These are phyloP conservation scores for Scaeva pyrastri DNA, from an alignment of 2,888 invertebrate genomes.

Conservation along the genomic window DNA sequence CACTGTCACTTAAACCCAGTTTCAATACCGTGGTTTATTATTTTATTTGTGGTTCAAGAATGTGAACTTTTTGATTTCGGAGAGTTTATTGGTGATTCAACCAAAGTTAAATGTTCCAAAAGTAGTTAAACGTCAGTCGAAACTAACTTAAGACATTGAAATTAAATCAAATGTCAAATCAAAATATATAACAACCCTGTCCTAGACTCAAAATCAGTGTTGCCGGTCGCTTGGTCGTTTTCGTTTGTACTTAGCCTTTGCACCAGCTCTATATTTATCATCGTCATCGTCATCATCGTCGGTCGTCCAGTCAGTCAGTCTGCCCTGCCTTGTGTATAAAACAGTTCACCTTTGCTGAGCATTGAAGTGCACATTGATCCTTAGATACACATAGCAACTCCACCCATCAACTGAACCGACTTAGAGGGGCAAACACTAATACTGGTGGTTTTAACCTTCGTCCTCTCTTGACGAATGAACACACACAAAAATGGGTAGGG, in stretches of 20 bases:
- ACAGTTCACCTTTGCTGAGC: conserved; percentile 67
- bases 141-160: too few relatives aligned
- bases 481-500: conserved; percentile 24
- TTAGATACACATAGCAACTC: conserved; percentile 56
- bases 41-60: too few relatives aligned
- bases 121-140: too few relatives aligned
- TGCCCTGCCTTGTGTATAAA: neutral
- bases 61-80: too few relatives aligned
- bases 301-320: conserved; percentile 36
- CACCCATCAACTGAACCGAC: neutral
- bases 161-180: too few relatives aligned
- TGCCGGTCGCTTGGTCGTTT: conserved; percentile 21
- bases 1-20: too few relatives aligned
- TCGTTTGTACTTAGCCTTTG: conserved; percentile 13
- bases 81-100: too few relatives aligned
- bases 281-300: conserved; percentile 32
- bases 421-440: conserved; percentile 34
- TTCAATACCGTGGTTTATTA: too few relatives aligned
- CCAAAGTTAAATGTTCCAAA: too few relatives aligned
- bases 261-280: conserved; percentile 3
- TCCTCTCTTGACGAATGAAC: conserved; percentile 56
- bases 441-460: conserved; percentile 69
- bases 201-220: conserved; percentile 18
- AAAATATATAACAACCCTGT: conserved; percentile 35
- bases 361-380: conserved; percentile 37